Evolutionary conservation across 2,888 invertebrate genomes (phyloP).

Genomic region (Stenodera caucasica): DNA sequence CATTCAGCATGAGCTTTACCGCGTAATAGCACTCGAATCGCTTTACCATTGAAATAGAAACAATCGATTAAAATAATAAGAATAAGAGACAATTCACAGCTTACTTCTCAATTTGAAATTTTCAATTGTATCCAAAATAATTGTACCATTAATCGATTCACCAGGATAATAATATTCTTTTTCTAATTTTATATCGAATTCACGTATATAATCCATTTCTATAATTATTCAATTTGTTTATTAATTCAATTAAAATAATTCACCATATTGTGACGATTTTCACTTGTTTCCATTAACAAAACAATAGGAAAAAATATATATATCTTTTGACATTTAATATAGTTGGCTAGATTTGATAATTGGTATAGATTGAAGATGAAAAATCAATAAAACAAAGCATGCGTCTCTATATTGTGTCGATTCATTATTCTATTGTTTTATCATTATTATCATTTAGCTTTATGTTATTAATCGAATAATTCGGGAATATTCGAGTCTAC

Average conservation of each 20-base stretch:
- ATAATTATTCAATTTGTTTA: not conserved
- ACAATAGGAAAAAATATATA: constrained; percentile 1
- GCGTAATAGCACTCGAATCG: constrained; percentile 68
- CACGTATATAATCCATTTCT: constrained; percentile 73
- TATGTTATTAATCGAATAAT: no score
- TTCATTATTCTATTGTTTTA: no score
- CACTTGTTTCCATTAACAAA: not conserved
- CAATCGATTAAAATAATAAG: constrained; percentile 6
- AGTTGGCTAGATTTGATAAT: constrained; percentile 18
- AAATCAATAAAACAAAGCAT: constrained; percentile 22
- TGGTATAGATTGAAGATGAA: not conserved
- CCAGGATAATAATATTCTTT: constrained; percentile 77
- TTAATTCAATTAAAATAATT: constrained; percentile 4
- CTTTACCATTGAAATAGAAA: constrained; percentile 47
- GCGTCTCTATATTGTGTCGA: no score
- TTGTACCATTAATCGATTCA: constrained; percentile 67
- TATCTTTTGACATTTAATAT: constrained; percentile 7
- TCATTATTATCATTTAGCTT: no score
- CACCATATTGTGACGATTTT: not conserved
- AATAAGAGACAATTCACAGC: constrained; percentile 36
- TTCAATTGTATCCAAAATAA: constrained; percentile 70
- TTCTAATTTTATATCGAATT: constrained; percentile 75
- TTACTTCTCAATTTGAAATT: constrained; percentile 75
- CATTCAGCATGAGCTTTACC: constrained; percentile 78
- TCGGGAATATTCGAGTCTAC: no score